These are phyloP conservation scores for Zootoca vivipara DNA, from an alignment of 2,113 vertebrate species.

Conservation along the genomic window DNA sequence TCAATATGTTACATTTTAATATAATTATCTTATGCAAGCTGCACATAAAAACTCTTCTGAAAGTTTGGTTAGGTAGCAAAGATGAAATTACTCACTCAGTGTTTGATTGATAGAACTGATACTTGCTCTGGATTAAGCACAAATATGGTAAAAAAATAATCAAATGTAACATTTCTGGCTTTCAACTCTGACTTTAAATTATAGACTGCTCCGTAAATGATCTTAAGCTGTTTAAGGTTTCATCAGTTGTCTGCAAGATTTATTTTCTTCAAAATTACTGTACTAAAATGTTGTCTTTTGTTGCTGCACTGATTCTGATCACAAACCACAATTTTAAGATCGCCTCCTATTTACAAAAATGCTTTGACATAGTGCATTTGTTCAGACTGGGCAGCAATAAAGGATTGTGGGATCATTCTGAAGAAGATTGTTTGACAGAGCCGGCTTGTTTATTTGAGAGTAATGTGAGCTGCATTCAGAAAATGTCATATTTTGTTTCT, in stretches of 20 bases:
- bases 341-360: conserved; percentile 82
- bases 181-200: conserved; percentile 76
- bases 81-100: conserved; percentile 58
- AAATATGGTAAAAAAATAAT: conserved; percentile 75
- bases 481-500: conserved; percentile 85
- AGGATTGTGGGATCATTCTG: conserved; percentile 83
- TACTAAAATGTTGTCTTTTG: conserved; percentile 85
- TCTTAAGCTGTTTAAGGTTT: conserved; percentile 82
- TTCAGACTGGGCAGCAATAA: conserved; percentile 78
- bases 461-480: conserved; percentile 84
- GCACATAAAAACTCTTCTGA: conserved; percentile 56
- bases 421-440: conserved; percentile 84
- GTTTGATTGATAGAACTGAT: conserved; percentile 65
- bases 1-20: conserved; percentile 41
- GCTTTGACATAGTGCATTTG: conserved; percentile 86
- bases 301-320: conserved; percentile 78
- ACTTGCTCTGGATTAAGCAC: conserved; percentile 62
- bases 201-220: conserved; percentile 77
- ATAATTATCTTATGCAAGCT: conserved; percentile 53
- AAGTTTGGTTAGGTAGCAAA: conserved; percentile 59
- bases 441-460: conserved; percentile 82
- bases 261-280: conserved; percentile 82
- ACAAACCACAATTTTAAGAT: conserved; percentile 83
- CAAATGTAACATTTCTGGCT: conserved; percentile 69
- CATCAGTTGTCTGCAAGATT: conserved; percentile 76